Conservation (phyloP, 1,140 invertebrate genomes). For the Papilio helenus region DNA sequence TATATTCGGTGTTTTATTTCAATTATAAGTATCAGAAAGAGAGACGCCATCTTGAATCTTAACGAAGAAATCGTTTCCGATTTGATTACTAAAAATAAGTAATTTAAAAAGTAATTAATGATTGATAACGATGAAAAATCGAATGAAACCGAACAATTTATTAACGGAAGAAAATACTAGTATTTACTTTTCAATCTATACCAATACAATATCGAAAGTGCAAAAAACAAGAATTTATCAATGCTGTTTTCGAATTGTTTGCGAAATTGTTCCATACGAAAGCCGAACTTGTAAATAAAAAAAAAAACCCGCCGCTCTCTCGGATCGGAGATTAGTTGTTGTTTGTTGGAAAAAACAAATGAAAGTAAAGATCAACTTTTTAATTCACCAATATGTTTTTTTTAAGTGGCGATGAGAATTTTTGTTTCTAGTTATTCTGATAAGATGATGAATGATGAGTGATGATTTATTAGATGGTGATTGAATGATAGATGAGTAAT, state of each 20-base stretch:
- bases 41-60: not conserved
- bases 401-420: not conserved
- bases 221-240: not conserved
- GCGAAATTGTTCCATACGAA: not conserved
- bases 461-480: too few relatives aligned
- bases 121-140: too few relatives aligned
- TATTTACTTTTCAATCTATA: not conserved
- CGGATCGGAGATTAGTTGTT: not conserved
- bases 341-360: not conserved
- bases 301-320: not conserved
- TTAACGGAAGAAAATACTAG: not conserved
- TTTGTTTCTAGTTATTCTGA: too few relatives aligned
- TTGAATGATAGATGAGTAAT: too few relatives aligned
- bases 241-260: not conserved
- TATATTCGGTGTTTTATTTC: not conserved
- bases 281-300: not conserved
- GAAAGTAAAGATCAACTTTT: not conserved
- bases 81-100: too few relatives aligned
- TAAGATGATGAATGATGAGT: too few relatives aligned
- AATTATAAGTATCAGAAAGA: not conserved
- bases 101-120: too few relatives aligned
- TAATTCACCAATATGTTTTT: not conserved
- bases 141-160: not conserved
- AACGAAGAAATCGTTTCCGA: too few relatives aligned
- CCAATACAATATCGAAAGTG: not conserved